phyloP scores from a whole-genome alignment of 1,140 invertebrate genomes.

The Pogonus chalceus region DNA sequence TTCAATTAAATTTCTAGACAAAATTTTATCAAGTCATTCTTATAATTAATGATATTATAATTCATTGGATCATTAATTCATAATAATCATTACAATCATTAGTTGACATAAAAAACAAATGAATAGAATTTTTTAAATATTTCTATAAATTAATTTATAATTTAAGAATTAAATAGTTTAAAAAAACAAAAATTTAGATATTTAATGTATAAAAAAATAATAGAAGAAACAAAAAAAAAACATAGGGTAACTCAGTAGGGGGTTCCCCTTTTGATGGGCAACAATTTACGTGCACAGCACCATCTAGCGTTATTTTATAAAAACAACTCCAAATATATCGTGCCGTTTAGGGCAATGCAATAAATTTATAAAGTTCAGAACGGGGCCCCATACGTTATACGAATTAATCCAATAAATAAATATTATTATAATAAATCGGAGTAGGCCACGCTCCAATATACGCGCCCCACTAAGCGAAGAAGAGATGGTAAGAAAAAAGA shows the following conservation, averaged over 20 bases:
- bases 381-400: background rate
- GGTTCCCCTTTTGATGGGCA: no score
- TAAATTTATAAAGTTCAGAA: background rate
- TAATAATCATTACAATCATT: background rate
- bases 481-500: no score
- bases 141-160: no score
- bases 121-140: background rate
- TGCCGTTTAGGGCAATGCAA: background rate
- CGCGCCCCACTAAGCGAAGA: background rate
- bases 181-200: no score
- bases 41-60: background rate
- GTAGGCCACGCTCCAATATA: conserved; percentile 5
- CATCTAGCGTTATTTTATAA: conserved; percentile 1
- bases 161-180: no score
- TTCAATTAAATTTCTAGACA: background rate
- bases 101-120: background rate
- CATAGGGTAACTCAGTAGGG: no score
- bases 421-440: conserved; percentile 8
- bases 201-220: no score
- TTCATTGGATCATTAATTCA: background rate
- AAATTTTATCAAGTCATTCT: background rate
- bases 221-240: no score
- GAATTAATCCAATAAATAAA: conserved; percentile 8
- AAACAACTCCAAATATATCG: conserved; percentile 5
- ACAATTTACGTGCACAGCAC: background rate